Evolutionary conservation across 2,888 invertebrate genomes (phyloP).

Genomic region (Cabera pusaria): DNA sequence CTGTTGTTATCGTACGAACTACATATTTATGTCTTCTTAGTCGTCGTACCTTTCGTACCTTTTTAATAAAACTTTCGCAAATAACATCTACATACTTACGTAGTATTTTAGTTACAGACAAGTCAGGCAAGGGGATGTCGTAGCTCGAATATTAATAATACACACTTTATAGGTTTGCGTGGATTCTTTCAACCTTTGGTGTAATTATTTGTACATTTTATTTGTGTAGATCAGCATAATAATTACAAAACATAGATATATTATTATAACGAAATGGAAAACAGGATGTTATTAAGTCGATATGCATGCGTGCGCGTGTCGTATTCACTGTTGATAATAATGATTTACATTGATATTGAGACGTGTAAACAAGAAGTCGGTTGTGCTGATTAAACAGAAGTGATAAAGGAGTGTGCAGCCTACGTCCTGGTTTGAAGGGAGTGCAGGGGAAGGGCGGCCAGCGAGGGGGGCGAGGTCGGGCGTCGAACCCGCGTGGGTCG

Average conservation of each 20-base stretch:
- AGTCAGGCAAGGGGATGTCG: too few species aligned
- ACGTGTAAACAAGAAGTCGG: conserved; percentile 52
- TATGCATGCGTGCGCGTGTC: conserved; percentile 22
- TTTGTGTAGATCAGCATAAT: conserved; percentile 19
- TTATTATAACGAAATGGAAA: conserved; percentile 29
- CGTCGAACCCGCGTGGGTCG: conserved; percentile 80
- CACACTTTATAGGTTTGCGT: conserved; percentile 26
- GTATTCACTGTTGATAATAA: conserved; percentile 1
- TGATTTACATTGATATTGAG: conserved; percentile 30
- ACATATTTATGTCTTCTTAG: too few species aligned
- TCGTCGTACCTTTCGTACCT: too few species aligned
- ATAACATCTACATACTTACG: too few species aligned
- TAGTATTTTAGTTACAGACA: too few species aligned
- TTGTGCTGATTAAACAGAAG: conserved; percentile 50
- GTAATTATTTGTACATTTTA: conserved; percentile 21
- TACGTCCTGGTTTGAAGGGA: conserved; percentile 50
- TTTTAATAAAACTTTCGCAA: too few species aligned
- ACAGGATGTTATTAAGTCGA: conserved; percentile 37
- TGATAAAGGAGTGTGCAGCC: conserved; percentile 62
- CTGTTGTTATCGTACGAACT: too few species aligned
- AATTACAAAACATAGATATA: conserved; percentile 18
- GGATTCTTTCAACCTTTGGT: conserved; percentile 26
- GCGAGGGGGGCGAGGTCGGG: conserved; percentile 49
- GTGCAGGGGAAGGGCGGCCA: conserved; percentile 26
- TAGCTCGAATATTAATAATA: conserved; percentile 9